phyloP scores from a whole-genome alignment of 2,113 vertebrate species.

The Trichechus manatus region DNA sequence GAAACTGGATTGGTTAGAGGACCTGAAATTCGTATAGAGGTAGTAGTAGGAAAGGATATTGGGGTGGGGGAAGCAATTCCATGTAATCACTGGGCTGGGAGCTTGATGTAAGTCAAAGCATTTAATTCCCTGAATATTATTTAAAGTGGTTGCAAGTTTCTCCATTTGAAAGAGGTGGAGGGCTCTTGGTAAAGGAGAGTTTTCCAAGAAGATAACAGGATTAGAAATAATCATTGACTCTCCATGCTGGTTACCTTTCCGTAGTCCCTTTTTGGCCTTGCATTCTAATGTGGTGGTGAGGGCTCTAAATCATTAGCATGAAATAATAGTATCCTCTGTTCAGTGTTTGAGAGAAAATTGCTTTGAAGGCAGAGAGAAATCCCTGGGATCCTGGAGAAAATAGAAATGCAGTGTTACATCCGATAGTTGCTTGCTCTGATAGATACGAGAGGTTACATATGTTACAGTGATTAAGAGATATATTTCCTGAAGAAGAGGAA shows the following conservation, averaged over 20 bases:
- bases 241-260: not conserved
- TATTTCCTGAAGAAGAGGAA: constrained; percentile 32
- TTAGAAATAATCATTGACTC: not conserved
- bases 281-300: not conserved
- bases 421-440: constrained; percentile 53
- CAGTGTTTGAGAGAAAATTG: constrained; percentile 8
- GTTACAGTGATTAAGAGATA: not conserved
- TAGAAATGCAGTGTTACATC: not conserved
- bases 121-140: not conserved
- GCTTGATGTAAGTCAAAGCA: not conserved
- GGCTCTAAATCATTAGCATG: not conserved
- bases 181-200: not conserved
- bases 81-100: too few species aligned
- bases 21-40: not conserved
- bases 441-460: not conserved
- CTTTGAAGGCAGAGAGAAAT: constrained; percentile 28
- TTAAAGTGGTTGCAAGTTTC: not conserved
- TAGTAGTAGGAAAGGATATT: not conserved
- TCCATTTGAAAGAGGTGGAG: not conserved
- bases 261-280: not conserved
- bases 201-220: not conserved
- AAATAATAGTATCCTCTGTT: constrained; percentile 9
- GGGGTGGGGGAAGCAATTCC: not conserved
- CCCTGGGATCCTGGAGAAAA: constrained; percentile 6
- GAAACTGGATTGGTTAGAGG: not conserved